phyloP scores from a whole-genome alignment of 2,888 invertebrate genomes.

The Timandra comae region DNA sequence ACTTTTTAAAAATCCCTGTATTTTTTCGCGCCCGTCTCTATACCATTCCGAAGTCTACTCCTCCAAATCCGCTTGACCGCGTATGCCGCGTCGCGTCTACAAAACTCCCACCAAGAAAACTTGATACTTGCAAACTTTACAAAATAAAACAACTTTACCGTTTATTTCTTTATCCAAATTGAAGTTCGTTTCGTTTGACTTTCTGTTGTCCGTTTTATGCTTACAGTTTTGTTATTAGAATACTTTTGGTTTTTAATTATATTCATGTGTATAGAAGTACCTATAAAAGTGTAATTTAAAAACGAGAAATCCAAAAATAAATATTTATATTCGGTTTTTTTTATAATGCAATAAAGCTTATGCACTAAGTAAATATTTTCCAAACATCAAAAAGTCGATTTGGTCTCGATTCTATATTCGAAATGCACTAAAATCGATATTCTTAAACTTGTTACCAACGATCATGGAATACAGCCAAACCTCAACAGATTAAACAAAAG shows the following conservation, averaged over 20 bases:
- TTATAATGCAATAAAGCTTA: too few relatives aligned
- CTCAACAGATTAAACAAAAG: too few relatives aligned
- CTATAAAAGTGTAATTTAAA: too few relatives aligned
- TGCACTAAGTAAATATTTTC: too few relatives aligned
- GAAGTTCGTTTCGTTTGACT: background rate
- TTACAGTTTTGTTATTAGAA: background rate
- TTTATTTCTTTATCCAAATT: constrained; percentile 12
- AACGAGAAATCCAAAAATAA: too few relatives aligned
- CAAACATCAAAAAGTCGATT: too few relatives aligned
- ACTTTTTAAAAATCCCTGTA: background rate
- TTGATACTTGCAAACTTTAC: constrained; percentile 62
- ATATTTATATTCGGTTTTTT: too few relatives aligned
- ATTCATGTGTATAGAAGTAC: too few relatives aligned
- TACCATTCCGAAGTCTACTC: constrained; percentile 46
- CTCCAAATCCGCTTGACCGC: constrained; percentile 74
- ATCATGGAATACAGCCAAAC: too few relatives aligned
- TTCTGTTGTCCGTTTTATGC: background rate
- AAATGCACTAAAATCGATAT: too few relatives aligned
- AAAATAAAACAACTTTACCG: constrained; percentile 19
- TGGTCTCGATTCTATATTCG: too few relatives aligned
- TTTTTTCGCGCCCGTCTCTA: constrained; percentile 32
- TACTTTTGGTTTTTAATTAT: background rate
- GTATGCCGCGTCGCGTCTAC: constrained; percentile 49
- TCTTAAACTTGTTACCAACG: too few relatives aligned
- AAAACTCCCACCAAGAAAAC: constrained; percentile 48